Percentiles rank a stretch among this genome's conserved stretches.
Conservation (phyloP, 2,888 invertebrate genomes). For the Tenthredo mesomela region DNA sequence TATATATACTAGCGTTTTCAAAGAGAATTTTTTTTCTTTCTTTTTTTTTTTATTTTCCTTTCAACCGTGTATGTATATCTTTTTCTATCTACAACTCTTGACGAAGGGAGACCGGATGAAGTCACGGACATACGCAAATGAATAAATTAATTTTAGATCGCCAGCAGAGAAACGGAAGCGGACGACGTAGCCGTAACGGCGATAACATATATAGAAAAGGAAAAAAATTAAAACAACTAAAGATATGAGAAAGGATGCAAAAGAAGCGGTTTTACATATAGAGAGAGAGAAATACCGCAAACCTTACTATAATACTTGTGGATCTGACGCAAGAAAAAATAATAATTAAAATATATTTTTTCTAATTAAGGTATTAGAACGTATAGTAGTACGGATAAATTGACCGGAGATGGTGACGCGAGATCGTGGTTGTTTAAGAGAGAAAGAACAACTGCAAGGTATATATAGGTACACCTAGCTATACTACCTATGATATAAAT, state of each 20-base stretch:
- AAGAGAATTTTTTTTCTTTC: background rate
- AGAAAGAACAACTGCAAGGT: background rate
- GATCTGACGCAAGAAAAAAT: background rate
- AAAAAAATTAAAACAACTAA: background rate
- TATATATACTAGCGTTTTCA: background rate
- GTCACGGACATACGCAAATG: slow-evolving; percentile 31
- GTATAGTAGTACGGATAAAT: slow-evolving; percentile 3
- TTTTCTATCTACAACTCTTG: background rate
- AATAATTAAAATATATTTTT: background rate
- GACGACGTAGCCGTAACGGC: slow-evolving; percentile 36
- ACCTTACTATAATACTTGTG: background rate
- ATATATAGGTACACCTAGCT: background rate
- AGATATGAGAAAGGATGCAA: slow-evolving; percentile 8
- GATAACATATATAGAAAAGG: background rate
- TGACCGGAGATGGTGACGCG: background rate
- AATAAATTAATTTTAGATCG: slow-evolving; percentile 38
- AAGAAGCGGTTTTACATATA: background rate
- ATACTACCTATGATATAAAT: slow-evolving; percentile 16
- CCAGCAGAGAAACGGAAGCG: slow-evolving; percentile 22
- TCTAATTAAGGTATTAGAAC: background rate
- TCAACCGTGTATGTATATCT: background rate
- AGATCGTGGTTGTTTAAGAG: background rate
- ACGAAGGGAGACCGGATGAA: slow-evolving; percentile 28
- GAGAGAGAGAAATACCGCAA: background rate
- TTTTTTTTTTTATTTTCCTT: background rate